A percentile compares a stretch with the other conserved stretches of the same genome.
These are phyloP conservation scores for Ciconia stormi DNA, from an alignment of 2,113 vertebrate genomes.

Conservation along the genomic window DNA sequence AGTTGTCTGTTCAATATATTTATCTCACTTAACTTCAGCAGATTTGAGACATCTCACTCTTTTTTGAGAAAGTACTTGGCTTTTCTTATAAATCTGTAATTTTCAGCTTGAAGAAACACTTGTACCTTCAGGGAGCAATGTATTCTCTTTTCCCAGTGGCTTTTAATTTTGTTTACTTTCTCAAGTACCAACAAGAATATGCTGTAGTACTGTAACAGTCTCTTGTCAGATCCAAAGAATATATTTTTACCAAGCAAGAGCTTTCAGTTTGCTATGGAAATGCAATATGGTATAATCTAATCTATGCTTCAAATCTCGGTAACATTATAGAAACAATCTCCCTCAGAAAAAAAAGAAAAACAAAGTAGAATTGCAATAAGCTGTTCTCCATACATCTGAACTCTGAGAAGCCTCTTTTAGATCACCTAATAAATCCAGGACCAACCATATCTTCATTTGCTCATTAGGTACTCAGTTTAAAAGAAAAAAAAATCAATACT, in stretches of 20 bases:
- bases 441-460: constrained; percentile 52
- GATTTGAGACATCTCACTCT: constrained; percentile 65
- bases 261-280: constrained; percentile 2
- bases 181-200: constrained; percentile 66
- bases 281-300: not conserved
- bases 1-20: constrained; percentile 53
- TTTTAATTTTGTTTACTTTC: constrained; percentile 76
- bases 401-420: not conserved
- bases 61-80: constrained; percentile 54
- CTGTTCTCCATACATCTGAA: not conserved
- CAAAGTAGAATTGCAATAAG: not conserved
- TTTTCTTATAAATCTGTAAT: constrained; percentile 80
- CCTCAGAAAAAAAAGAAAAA: not conserved
- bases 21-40: constrained; percentile 68
- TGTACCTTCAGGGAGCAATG: constrained; percentile 69
- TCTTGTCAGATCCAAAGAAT: constrained; percentile 29
- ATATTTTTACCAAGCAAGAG: constrained; percentile 1
- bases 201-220: not conserved
- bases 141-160: constrained; percentile 55
- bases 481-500: constrained; percentile 63
- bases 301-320: not conserved
- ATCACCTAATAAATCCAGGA: constrained; percentile 33
- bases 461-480: constrained; percentile 61
- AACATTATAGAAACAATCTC: not conserved
- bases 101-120: constrained; percentile 76